phyloP scores from a whole-genome alignment of 2,797 vertebrate species.

The Brachyrhaphis roseni region DNA sequence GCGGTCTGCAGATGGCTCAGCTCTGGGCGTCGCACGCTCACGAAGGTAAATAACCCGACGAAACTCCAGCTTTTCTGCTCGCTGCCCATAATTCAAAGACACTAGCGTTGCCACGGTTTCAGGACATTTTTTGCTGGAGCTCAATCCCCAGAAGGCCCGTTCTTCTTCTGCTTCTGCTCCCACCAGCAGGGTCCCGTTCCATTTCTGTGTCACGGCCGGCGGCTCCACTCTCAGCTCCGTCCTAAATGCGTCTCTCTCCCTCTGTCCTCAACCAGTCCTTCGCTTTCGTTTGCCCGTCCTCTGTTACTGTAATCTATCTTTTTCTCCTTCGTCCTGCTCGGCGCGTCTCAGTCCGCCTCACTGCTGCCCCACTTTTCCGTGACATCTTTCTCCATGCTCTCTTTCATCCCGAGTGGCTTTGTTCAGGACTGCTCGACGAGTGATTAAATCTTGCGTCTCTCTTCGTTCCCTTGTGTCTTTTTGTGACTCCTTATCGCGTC shows the following conservation, averaged over 20 bases:
- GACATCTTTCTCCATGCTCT: slow-evolving; percentile 33
- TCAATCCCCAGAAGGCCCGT: slow-evolving; percentile 56
- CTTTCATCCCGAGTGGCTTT: slow-evolving; percentile 15
- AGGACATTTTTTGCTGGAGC: slow-evolving; percentile 27
- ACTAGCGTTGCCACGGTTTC: slow-evolving; percentile 26
- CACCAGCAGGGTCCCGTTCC: slow-evolving; percentile 62
- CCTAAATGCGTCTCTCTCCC: slow-evolving; percentile 61
- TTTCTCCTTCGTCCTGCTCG: slow-evolving; percentile 34
- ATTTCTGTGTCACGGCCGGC: slow-evolving; percentile 61
- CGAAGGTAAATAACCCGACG: slow-evolving; percentile 73
- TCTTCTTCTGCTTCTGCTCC: slow-evolving; percentile 49
- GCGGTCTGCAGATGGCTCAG: slow-evolving; percentile 86
- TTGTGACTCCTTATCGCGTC: slow-evolving; percentile 56
- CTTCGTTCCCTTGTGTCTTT: slow-evolving; percentile 47
- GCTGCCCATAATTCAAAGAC: slow-evolving; percentile 25
- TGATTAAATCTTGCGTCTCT: slow-evolving; percentile 52
- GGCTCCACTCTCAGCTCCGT: slow-evolving; percentile 45
- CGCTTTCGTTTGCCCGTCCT: slow-evolving; percentile 39
- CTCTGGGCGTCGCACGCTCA: slow-evolving; percentile 83
- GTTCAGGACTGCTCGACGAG: slow-evolving; percentile 22
- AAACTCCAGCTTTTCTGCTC: slow-evolving; percentile 1
- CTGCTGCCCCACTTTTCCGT: slow-evolving; percentile 51
- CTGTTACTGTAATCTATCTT: slow-evolving; percentile 64
- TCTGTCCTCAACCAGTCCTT: slow-evolving; percentile 43
- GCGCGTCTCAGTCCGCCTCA: slow-evolving; percentile 6